Evolutionary conservation across 1,140 invertebrate species (phyloP).

Genomic region (Drosophila trapezifrons): DNA sequence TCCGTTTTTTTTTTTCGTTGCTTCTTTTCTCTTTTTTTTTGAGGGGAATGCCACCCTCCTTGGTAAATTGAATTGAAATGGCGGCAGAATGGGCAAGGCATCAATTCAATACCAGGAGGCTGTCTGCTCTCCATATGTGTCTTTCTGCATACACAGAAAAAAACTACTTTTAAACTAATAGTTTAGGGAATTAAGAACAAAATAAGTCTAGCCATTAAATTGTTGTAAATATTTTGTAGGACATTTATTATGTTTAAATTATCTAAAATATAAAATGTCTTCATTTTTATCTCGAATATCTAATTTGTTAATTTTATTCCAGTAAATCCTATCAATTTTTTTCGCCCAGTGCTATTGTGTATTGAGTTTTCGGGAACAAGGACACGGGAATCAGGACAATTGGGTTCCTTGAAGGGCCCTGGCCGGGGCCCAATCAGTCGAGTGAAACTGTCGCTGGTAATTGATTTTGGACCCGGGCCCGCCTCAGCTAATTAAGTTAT

Average conservation of each 20-base stretch:
- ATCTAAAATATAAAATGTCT: too few relatives aligned
- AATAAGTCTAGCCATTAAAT: neutral
- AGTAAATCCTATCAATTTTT: neutral
- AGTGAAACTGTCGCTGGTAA: conserved; percentile 51
- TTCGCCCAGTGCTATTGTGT: neutral
- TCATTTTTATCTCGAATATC: too few relatives aligned
- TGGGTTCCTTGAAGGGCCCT: conserved; percentile 25
- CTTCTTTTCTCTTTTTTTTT: conserved; percentile 23
- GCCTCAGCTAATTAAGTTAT: conserved; percentile 66
- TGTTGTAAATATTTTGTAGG: neutral
- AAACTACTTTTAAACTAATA: neutral
- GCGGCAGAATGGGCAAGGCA: conserved; percentile 29
- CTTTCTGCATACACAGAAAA: conserved; percentile 11
- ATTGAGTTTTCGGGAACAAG: conserved; percentile 35
- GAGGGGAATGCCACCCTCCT: conserved; percentile 9
- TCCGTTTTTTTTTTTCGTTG: conserved; percentile 29
- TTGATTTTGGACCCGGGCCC: conserved; percentile 61
- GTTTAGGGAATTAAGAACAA: neutral
- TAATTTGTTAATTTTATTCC: too few relatives aligned
- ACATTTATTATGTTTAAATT: too few relatives aligned
- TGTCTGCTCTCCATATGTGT: conserved; percentile 53
- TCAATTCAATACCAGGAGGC: conserved; percentile 46
- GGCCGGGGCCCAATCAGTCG: conserved; percentile 35
- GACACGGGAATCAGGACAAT: conserved; percentile 32
- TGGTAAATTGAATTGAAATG: conserved; percentile 60